These are phyloP conservation scores for Rhincodon typus DNA, from an alignment of 2,797 vertebrate genomes.

Conservation along the genomic window DNA sequence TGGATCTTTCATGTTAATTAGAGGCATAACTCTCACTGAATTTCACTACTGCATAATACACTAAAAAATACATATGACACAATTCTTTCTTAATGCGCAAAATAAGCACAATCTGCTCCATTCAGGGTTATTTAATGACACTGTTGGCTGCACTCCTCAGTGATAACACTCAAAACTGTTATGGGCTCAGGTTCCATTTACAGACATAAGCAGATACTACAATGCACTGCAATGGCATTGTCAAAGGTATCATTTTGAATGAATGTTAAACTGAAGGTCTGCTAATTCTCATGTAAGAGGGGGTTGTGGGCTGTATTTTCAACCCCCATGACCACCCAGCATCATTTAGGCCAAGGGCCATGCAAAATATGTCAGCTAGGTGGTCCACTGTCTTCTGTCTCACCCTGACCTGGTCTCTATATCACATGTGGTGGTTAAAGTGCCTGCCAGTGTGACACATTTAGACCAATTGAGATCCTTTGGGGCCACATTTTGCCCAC, in stretches of 20 bases:
- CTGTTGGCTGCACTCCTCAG: background rate
- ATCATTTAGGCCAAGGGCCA: no score
- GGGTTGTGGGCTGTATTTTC: no score
- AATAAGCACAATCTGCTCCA: background rate
- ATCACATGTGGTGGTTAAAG: no score
- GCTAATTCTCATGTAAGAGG: background rate
- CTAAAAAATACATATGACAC: no score
- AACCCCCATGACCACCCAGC: no score
- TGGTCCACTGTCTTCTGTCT: no score
- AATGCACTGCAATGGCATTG: background rate
- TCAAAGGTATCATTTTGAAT: background rate
- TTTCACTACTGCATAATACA: no score
- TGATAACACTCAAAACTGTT: background rate
- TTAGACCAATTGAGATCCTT: no score
- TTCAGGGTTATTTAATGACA: background rate
- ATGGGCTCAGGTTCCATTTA: background rate
- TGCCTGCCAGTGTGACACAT: no score
- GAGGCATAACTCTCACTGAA: background rate
- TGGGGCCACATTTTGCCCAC: no score
- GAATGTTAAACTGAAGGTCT: background rate
- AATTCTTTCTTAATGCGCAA: background rate
- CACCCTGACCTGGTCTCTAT: no score
- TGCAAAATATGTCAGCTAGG: no score
- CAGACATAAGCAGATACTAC: background rate
- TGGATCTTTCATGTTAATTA: background rate